phyloP scores from a whole-genome alignment of 2,888 invertebrate genomes.

The Pyrgus malvae region DNA sequence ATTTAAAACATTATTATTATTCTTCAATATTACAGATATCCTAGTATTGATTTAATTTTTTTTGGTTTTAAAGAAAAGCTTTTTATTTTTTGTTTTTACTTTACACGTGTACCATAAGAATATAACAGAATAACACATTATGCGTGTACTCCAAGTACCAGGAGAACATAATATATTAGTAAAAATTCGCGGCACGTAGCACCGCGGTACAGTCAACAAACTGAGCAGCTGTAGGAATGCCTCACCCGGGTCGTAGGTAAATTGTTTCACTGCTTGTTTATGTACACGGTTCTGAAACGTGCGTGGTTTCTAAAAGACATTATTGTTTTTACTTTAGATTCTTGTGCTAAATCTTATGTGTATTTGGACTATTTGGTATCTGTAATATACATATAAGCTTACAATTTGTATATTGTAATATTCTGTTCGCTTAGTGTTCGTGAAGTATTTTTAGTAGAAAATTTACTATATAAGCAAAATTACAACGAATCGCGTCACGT shows the following conservation, averaged over 20 bases:
- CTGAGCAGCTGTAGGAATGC: conserved; percentile 79
- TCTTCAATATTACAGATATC: too few species aligned
- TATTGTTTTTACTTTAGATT: conserved; percentile 21
- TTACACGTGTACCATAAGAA: too few species aligned
- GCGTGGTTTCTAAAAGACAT: conserved; percentile 52
- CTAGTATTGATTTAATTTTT: too few species aligned
- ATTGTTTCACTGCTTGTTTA: conserved; percentile 78
- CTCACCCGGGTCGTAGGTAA: conserved; percentile 72
- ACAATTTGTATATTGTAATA: too few species aligned
- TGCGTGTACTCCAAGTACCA: too few species aligned
- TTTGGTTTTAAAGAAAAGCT: too few species aligned
- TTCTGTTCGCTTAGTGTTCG: too few species aligned
- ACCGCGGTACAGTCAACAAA: conserved; percentile 52
- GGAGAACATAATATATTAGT: neutral
- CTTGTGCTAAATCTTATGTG: neutral
- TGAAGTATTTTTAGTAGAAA: neutral
- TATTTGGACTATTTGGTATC: too few species aligned
- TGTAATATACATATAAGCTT: too few species aligned
- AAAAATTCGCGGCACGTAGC: conserved; percentile 66
- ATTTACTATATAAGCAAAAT: conserved; percentile 33
- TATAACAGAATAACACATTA: too few species aligned
- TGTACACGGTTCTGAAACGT: conserved; percentile 76
- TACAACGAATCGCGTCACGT: neutral
- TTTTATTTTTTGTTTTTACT: too few species aligned
- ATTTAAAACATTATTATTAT: too few species aligned